Conservation (phyloP, 2,113 vertebrate genomes). For the Rhipidura dahli region DNA sequence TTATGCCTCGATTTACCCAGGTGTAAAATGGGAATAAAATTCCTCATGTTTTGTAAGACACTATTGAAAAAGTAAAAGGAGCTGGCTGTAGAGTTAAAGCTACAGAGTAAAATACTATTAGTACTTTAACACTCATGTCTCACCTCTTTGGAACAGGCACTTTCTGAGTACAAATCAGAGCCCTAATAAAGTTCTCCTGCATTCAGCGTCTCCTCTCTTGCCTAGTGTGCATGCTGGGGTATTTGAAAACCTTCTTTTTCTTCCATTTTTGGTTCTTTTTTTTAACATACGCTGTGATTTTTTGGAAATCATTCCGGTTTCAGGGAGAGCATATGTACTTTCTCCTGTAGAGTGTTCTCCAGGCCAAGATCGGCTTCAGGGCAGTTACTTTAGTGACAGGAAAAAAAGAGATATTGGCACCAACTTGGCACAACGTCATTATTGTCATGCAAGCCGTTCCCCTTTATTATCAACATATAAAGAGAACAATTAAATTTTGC, state of each 20-base stretch:
- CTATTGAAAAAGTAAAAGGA: not conserved
- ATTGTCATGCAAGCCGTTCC: slow-evolving; percentile 15
- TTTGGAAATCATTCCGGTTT: not conserved
- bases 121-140: not conserved
- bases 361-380: not conserved
- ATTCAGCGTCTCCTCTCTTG: not conserved
- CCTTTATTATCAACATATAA: slow-evolving; percentile 52
- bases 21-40: slow-evolving; percentile 51
- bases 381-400: not conserved
- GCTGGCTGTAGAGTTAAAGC: not conserved
- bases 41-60: not conserved
- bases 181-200: not conserved
- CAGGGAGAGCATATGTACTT: not conserved
- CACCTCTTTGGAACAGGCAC: accelerated
- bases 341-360: not conserved
- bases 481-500: slow-evolving; percentile 67
- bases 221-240: not conserved
- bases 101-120: not conserved
- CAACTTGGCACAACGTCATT: slow-evolving; percentile 3
- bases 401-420: not conserved
- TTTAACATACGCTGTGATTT: not conserved
- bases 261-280: not conserved
- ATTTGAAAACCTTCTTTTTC: not conserved
- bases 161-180: not conserved
- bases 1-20: slow-evolving; percentile 46